Evolutionary conservation across 1,140 invertebrate genomes (phyloP), one percentile per base, ranked within the genome.

Genomic region (Bacillus rossius): DNA sequence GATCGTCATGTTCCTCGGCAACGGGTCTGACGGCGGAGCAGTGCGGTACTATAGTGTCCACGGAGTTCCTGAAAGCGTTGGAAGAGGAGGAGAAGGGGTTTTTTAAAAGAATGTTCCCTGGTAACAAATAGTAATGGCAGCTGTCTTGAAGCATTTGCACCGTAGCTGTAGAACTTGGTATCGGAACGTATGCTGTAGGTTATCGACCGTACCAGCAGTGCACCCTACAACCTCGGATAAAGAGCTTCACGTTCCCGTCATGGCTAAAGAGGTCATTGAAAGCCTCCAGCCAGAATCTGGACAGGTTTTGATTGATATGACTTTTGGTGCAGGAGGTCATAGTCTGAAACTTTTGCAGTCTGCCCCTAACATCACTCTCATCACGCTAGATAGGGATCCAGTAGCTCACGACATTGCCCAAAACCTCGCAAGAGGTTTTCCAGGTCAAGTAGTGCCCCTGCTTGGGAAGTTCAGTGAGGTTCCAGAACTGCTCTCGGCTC

Each of bases 311-410:
- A 77, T 95, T 45, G 92, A 95, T 68, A 92, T 94, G 90, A 98
- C 95, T 23, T 97, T 96, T 81, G 94, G 95, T 41, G 87, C 86
- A 55, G 95, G 95, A 22, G 94, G 94, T n/a, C 94, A 97, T 73
- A 81, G 87, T 61, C 73, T 75, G 64, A 65, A 69, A 73, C 76
- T 91, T 59, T 71, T 92, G 54, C 69, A 84, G 65, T 60, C 69
- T 26, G 67, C 74, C 37, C 74, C 78, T 8, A 67, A 77, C 65
- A 69, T 84, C 8, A 82, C 74, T 64, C 73, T 97, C 14, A 83
- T 88, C 67, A 90, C 88, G n/a, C 74, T 96, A 60, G 95, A 98
- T 73, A 79, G 94, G 72, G 95, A 98, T 77, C 92, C 91, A 7
- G 49, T 81, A 40, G 89, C 92, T 22, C 77, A 85, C 75, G 71